Conservation (phyloP, 92 coral and sea anemone species). For the Zoanthus gigantus region DNA sequence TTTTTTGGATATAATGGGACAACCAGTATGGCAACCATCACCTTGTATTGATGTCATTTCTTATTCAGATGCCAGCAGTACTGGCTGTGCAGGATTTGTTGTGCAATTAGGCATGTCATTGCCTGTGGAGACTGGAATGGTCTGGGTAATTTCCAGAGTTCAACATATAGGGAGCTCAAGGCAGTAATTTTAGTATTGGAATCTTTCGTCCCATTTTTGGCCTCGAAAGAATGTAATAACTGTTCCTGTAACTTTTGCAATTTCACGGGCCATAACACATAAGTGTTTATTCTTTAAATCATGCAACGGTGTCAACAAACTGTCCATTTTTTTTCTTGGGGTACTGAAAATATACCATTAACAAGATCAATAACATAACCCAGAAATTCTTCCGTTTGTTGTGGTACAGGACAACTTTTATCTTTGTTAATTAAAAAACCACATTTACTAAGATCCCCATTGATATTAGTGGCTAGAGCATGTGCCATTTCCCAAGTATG, state of each 20-base stretch:
- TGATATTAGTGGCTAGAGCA: neutral
- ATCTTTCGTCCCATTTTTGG: constrained; percentile 53
- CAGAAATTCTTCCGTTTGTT: constrained; percentile 37
- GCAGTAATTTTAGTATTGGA: constrained; percentile 60
- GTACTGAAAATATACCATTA: neutral
- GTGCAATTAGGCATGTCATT: constrained; percentile 38
- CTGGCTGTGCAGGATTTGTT: constrained; percentile 38
- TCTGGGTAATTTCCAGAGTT: constrained; percentile 30
- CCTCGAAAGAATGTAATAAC: constrained; percentile 58
- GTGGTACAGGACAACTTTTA: constrained; percentile 28
- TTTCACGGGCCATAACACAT: constrained; percentile 14
- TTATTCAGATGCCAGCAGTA: constrained; percentile 37
- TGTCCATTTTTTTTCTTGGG: constrained; percentile 14
- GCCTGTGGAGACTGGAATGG: constrained; percentile 46
- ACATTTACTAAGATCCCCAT: neutral
- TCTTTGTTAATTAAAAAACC: constrained; percentile 35
- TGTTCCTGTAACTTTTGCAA: constrained; percentile 34
- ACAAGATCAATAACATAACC: constrained; percentile 24
- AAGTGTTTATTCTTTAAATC: neutral
- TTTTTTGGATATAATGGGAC: constrained; percentile 15
- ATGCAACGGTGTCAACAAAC: neutral
- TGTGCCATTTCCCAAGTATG: neutral
- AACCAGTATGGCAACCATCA: neutral
- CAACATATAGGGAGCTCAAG: constrained; percentile 52
- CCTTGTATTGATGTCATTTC: constrained; percentile 8